Percentiles rank a stretch among this genome's conserved stretches.
Conservation (phyloP, 1,140 invertebrate species). For the Hylaeus anthracinus region DNA sequence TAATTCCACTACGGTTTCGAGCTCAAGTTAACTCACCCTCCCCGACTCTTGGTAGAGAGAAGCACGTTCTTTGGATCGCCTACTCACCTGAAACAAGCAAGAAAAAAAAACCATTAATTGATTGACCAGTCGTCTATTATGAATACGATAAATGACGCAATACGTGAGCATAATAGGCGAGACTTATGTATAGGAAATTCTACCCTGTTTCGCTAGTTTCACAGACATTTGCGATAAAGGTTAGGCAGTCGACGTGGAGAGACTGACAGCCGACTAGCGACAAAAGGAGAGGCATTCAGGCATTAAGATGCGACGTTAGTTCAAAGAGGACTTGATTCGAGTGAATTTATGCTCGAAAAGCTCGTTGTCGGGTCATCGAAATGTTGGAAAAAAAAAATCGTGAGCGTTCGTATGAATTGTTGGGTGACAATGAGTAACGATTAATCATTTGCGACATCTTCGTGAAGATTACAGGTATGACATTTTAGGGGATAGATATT, state of each 20-base stretch:
- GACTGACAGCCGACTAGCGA: neutral
- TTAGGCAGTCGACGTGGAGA: neutral
- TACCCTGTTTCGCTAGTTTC: neutral
- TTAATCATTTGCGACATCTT: too few relatives aligned
- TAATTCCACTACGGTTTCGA: slow-evolving; percentile 43
- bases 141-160: neutral
- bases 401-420: neutral
- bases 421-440: too few relatives aligned
- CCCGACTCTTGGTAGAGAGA: slow-evolving; percentile 66
- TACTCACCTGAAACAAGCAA: slow-evolving; percentile 75
- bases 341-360: neutral
- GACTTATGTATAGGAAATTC: neutral
- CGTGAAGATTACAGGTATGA: too few relatives aligned
- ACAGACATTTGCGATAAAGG: neutral
- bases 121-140: neutral
- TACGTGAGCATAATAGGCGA: neutral
- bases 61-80: slow-evolving; percentile 70
- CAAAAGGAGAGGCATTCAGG: neutral
- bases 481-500: too few relatives aligned
- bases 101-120: slow-evolving; percentile 32
- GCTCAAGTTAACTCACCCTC: slow-evolving; percentile 72
- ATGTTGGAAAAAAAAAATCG: neutral
- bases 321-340: neutral
- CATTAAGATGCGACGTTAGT: neutral
- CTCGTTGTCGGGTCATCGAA: neutral